phyloP scores from a whole-genome alignment of 2,797 vertebrate genomes.

The Periophthalmus magnuspinnatus region DNA sequence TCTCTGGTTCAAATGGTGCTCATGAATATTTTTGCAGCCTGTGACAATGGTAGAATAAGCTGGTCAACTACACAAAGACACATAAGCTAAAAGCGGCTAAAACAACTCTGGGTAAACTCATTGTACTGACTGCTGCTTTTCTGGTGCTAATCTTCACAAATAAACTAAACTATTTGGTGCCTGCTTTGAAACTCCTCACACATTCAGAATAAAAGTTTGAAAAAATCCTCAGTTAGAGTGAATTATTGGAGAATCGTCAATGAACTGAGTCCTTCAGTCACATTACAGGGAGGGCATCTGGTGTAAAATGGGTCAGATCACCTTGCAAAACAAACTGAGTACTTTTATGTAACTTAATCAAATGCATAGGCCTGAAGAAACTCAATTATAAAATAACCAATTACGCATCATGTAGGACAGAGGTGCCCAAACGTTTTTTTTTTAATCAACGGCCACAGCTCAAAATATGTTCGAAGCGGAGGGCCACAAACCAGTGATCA shows the following conservation, averaged over 20 bases:
- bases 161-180: conserved; percentile 57
- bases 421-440: no score
- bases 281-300: background rate
- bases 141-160: conserved; percentile 50
- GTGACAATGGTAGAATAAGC: conserved; percentile 51
- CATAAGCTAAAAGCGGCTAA: conserved; percentile 35
- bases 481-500: no score
- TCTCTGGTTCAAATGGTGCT: conserved; percentile 53
- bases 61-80: conserved; percentile 27
- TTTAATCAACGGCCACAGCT: no score
- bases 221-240: background rate
- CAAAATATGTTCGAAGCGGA: no score
- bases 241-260: background rate
- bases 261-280: background rate
- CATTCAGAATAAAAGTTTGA: background rate
- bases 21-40: conserved; percentile 24
- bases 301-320: background rate
- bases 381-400: no score
- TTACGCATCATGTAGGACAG: no score
- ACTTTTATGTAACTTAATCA: no score
- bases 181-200: background rate
- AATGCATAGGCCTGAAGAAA: no score
- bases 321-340: no score
- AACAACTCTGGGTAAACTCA: conserved; percentile 33
- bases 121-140: conserved; percentile 55